Conservation (phyloP, 2,888 invertebrate genomes). For the Macropis europaea region DNA sequence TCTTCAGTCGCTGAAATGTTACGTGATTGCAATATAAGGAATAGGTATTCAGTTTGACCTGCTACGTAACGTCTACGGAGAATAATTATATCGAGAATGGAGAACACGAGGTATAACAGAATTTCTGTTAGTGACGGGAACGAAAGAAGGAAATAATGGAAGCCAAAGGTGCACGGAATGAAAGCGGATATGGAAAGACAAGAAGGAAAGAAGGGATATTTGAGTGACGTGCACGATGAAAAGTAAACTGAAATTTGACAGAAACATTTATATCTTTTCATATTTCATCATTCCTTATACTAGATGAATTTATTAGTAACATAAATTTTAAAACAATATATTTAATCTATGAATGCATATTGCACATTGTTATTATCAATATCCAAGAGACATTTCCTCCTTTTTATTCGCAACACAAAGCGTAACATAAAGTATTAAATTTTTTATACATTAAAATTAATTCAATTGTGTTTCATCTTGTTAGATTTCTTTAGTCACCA, state of each 20-base stretch:
- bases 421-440: too few species aligned
- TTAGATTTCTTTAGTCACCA: too few species aligned
- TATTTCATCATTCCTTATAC: background rate
- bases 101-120: conserved; percentile 10
- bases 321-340: too few species aligned
- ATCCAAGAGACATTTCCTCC: too few species aligned
- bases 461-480: too few species aligned
- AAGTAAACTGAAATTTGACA: background rate
- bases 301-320: too few species aligned
- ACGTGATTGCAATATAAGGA: background rate
- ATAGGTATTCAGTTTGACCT: conserved; percentile 19
- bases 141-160: conserved; percentile 35
- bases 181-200: conserved; percentile 31
- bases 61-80: conserved; percentile 6
- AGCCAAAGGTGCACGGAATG: conserved; percentile 14
- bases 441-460: too few species aligned
- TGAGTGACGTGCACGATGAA: background rate
- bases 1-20: background rate
- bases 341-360: too few species aligned
- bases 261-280: background rate
- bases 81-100: conserved; percentile 42
- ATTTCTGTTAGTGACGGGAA: conserved; percentile 40
- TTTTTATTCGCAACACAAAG: too few species aligned
- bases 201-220: conserved; percentile 1
- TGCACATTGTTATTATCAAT: too few species aligned